phyloP scores from a whole-genome alignment of 2,888 invertebrate genomes.

The Auanema sp. region DNA sequence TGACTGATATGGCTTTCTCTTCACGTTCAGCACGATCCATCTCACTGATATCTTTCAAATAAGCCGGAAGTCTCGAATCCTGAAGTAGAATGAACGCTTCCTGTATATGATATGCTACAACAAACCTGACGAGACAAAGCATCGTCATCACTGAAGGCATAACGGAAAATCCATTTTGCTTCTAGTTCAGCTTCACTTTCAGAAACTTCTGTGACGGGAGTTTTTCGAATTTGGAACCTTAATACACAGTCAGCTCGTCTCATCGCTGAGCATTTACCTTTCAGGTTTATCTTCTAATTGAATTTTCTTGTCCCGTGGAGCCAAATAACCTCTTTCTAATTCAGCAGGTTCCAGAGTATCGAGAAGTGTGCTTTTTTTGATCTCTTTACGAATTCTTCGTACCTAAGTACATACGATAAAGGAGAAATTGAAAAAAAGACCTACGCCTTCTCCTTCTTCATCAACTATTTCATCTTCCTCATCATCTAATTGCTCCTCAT shows the following conservation, averaged over 20 bases:
- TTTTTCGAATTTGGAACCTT: slow-evolving; percentile 45
- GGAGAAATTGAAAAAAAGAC: background rate
- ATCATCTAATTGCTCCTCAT: slow-evolving; percentile 49
- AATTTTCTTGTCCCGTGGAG: slow-evolving; percentile 86
- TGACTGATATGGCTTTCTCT: slow-evolving; percentile 18
- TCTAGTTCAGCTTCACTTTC: slow-evolving; percentile 84
- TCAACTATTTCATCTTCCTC: slow-evolving; percentile 63
- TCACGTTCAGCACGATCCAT: slow-evolving; percentile 1
- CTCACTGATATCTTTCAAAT: slow-evolving; percentile 2
- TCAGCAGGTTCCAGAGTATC: slow-evolving; percentile 84
- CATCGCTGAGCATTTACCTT: slow-evolving; percentile 59
- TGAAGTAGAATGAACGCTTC: background rate
- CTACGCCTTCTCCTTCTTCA: slow-evolving; percentile 59
- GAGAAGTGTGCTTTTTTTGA: slow-evolving; percentile 46
- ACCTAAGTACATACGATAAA: background rate
- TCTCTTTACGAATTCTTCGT: slow-evolving; percentile 15
- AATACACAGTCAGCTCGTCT: slow-evolving; percentile 57
- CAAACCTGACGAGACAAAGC: slow-evolving; percentile 16
- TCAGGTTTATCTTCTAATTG: slow-evolving; percentile 69
- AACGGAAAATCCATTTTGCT: slow-evolving; percentile 94
- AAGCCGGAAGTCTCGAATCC: background rate
- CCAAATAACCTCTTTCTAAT: slow-evolving; percentile 90
- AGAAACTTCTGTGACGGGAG: slow-evolving; percentile 56
- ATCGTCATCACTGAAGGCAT: slow-evolving; percentile 74
- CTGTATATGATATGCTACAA: background rate